Evolutionary conservation across 1,140 invertebrate genomes (phyloP), one percentile per base, ranked within the genome.

Genomic region (Drosophila mojavensis): DNA sequence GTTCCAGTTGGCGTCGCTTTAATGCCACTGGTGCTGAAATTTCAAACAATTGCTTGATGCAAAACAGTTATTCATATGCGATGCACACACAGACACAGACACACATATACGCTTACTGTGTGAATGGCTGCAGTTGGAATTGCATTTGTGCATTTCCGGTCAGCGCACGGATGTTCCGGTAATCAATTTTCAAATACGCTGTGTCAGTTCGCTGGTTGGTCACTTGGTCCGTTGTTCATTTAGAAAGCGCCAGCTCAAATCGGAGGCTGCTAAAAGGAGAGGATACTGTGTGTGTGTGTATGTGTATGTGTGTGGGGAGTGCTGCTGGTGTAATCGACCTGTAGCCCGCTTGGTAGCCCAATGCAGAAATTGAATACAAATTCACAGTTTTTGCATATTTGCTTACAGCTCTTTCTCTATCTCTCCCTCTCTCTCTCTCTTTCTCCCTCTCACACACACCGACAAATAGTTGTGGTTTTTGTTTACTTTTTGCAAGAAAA

Each of bases 131-230:
- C 53, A 63, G 51, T 64, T 68, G 69, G 36, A 66, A 54, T 79
- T 75, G 84, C 88, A 81, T 89, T 89, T 84, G 85, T 79, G 84
- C 84, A 89, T 81, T 89, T 89, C 84, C 84, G 84, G 80, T 89
- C 80, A 84, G 85, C 81, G 84, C 80, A 81, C 84, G 84, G 84
- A 89, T 90, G 80, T 89, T 89, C 84, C 84, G 84, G 84, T 89
- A 84, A 89, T 89, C 84, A 89, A 89, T 89, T 89, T 89, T 89
- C 84, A 89, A 89, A 89, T 89, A 75, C 84, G 77, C 84, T 84
- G 81, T 76, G 84, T 89, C 84, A 89, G 84, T 79, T 63, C 55
- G 54, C 39, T 60, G 58, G 26, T 58, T 70, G 77, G 76, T 77
- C 76, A 79, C 71, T 53, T 51, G 47, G 45, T 65, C 41, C 62